Evolutionary conservation across 2,113 vertebrate genomes (phyloP), one percentile per base, ranked within the genome.

Genomic region (Hirundichthys speculiger): DNA sequence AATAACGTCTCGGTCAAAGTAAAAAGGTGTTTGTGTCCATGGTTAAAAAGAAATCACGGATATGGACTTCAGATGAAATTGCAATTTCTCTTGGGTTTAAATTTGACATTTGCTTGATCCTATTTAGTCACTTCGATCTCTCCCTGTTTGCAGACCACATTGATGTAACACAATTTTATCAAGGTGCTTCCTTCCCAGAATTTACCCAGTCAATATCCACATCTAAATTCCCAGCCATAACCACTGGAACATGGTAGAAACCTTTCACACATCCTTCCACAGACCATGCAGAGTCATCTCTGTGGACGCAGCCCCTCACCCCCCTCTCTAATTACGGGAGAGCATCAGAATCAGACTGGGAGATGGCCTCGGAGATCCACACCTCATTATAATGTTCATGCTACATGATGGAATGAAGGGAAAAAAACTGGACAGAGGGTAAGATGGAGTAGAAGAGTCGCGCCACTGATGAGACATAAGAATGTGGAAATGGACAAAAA

Each of bases 351-450:
- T 73, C 58, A 75, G 60, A 53, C 11, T 24, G 78, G 73, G 77
- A 80, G 59, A 21, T 4, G 5, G 34, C 13, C 69, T 80, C 61
- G 19, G 58, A 24, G 64, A 70, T 52, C 66, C 75, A 67, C 72
- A 70, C 57, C 73, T 78, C 82, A 83, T 81, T 79, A 82, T 54
- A 48, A 62, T 39, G 56, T 57, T 68, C 71, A 40, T 65, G 63
- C 66, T 58, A 52, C 66, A 79, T 13, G 75, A 57, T 63, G 53
- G 21, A 43, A 49, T 59, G 52, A 50, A 30, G 27, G 40, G 2
- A 42, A 50, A 9, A 24, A 66, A 53, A 15, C 46, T n/a, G n/a
- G 42, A 48, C 7, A 48, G 61, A 40, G 1, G 0, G 25, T 16
- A 58, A 34, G 22, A 63, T 14, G 51, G 55, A 56, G 24, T 0